phyloP scores from a whole-genome alignment of 2,888 invertebrate species.

The Hedya salicella region DNA sequence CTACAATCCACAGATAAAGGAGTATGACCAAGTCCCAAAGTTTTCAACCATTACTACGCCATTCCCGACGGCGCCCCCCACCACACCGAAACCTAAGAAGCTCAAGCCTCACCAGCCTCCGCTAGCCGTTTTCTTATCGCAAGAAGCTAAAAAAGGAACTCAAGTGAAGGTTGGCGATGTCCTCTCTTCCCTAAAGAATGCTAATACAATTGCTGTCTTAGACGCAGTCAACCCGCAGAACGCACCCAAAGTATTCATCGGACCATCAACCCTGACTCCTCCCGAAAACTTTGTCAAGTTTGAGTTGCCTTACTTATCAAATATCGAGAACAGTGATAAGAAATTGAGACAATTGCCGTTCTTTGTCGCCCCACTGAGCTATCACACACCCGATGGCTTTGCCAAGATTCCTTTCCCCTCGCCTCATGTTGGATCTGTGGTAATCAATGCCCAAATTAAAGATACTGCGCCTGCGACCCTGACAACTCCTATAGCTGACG shows the following conservation, averaged over 20 bases:
- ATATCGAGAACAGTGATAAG: slow-evolving; percentile 88
- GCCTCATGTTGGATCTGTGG: slow-evolving; percentile 94
- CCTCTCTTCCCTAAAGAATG: slow-evolving; percentile 87
- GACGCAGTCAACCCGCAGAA: slow-evolving; percentile 88
- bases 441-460: slow-evolving; percentile 86
- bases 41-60: slow-evolving; percentile 71
- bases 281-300: slow-evolving; percentile 91
- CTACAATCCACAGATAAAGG: slow-evolving; percentile 64
- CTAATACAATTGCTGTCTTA: slow-evolving; percentile 90
- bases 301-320: slow-evolving; percentile 92
- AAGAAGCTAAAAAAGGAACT: slow-evolving; percentile 73
- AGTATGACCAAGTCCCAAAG: slow-evolving; percentile 69
- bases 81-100: slow-evolving; percentile 82
- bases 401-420: slow-evolving; percentile 94
- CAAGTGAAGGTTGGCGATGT: slow-evolving; percentile 89
- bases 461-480: slow-evolving; percentile 57
- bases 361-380: slow-evolving; percentile 94
- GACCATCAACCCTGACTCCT: slow-evolving; percentile 89
- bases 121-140: slow-evolving; percentile 91
- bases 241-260: slow-evolving; percentile 92
- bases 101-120: slow-evolving; percentile 93
- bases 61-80: slow-evolving; percentile 72
- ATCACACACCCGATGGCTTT: slow-evolving; percentile 92
- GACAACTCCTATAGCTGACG: slow-evolving; percentile 52
- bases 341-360: slow-evolving; percentile 91